Percentiles rank a stretch among this genome's conserved stretches.
Conservation (phyloP, 2,888 invertebrate genomes). For the Tipula lateralis region DNA sequence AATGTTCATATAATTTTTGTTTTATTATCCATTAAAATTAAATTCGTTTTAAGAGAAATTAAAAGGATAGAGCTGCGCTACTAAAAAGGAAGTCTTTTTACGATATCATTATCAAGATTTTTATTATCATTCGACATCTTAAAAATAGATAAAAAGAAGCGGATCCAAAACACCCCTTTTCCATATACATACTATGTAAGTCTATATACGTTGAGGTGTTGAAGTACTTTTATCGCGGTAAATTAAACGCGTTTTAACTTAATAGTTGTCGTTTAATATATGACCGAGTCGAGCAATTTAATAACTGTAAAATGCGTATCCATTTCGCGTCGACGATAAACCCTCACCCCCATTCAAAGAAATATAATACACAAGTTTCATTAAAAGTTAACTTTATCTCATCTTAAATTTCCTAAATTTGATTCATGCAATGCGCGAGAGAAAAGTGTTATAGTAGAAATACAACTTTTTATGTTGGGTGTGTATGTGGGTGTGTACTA, state of each 20-base stretch:
- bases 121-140: not conserved
- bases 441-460: not conserved
- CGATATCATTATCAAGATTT: not conserved
- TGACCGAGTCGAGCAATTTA: not conserved
- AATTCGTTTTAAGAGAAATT: not conserved
- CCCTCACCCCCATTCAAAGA: not conserved
- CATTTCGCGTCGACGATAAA: not conserved
- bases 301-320: not conserved
- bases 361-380: not conserved
- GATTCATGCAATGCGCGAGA: not conserved
- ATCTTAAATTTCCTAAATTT: not conserved
- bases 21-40: not conserved
- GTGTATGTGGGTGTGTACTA: not conserved
- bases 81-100: not conserved
- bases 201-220: not conserved
- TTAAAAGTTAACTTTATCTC: constrained; percentile 11
- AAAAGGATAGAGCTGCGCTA: not conserved
- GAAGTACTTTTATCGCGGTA: not conserved
- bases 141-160: not conserved
- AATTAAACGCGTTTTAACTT: not conserved
- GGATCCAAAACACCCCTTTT: not conserved
- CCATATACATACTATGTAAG: not conserved
- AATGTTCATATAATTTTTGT: not conserved
- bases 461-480: not conserved
- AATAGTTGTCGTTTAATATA: not conserved